Conservation (phyloP, 2,113 vertebrate species). For the Peromyscus maniculatus region DNA sequence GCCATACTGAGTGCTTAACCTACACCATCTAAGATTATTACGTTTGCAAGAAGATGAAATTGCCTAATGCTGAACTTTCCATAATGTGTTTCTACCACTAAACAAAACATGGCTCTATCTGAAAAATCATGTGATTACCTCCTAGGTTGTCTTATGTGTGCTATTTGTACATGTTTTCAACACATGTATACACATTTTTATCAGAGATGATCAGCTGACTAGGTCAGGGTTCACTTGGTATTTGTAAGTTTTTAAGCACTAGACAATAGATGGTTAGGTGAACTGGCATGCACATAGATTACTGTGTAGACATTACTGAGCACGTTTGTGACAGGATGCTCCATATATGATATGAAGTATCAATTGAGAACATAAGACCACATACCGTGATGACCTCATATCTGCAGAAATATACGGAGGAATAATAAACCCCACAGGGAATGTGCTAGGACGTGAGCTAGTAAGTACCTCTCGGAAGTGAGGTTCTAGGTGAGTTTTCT, state of each 20-base stretch:
- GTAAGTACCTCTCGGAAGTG: not conserved
- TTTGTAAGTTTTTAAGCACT: conserved; percentile 19
- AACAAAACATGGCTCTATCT: not conserved
- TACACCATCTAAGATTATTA: not conserved
- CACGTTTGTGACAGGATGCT: not conserved
- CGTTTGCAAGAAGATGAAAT: not conserved
- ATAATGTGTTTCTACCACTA: too few relatives aligned
- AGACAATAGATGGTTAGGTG: not conserved
- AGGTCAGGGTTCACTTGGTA: not conserved
- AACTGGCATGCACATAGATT: not conserved
- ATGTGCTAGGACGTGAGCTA: not conserved
- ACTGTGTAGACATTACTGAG: not conserved
- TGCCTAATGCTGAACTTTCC: not conserved
- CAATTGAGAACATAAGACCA: not conserved
- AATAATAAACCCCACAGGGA: not conserved
- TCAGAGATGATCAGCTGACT: conserved; percentile 36
- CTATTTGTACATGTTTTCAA: not conserved
- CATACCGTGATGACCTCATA: not conserved
- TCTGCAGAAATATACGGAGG: not conserved
- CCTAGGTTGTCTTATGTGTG: not conserved
- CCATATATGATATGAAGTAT: not conserved
- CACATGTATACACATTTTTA: not conserved
- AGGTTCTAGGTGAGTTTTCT: not conserved
- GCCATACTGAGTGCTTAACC: too few relatives aligned
- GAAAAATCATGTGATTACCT: not conserved